Conservation (phyloP, 2,888 invertebrate genomes). For the Leptopilina myrica region DNA sequence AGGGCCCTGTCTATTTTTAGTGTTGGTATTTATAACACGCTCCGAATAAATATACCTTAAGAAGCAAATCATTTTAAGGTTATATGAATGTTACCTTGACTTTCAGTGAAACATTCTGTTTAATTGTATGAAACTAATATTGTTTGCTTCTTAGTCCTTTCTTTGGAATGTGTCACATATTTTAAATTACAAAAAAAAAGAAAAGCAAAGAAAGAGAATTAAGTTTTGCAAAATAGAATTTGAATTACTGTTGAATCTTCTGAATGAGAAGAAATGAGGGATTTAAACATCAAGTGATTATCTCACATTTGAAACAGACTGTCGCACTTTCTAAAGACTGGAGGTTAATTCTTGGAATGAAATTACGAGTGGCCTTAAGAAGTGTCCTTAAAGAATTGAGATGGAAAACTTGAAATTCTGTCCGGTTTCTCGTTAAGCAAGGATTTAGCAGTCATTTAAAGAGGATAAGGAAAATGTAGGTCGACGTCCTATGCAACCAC, state of each 20-base stretch:
- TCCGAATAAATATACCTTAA: no score
- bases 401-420: slow-evolving; percentile 60
- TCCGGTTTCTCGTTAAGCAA: slow-evolving; percentile 64
- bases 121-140: no score
- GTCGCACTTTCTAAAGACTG: slow-evolving; percentile 15
- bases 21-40: no score
- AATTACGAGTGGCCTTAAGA: not conserved
- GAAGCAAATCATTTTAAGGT: no score
- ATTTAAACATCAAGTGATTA: slow-evolving; percentile 6
- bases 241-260: not conserved
- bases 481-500: slow-evolving; percentile 42
- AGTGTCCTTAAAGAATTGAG: slow-evolving; percentile 18
- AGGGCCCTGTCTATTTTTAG: no score
- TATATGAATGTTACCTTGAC: no score
- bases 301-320: slow-evolving; percentile 2
- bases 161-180: no score
- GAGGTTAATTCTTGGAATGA: slow-evolving; percentile 17
- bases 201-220: not conserved
- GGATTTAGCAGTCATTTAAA: slow-evolving; percentile 63
- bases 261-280: not conserved
- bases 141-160: no score
- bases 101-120: no score
- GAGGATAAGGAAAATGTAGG: slow-evolving; percentile 55
- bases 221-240: not conserved
- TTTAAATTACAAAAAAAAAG: not conserved